These are phyloP conservation scores for Sylvia borin DNA, from an alignment of 2,797 vertebrate genomes.

Conservation along the genomic window DNA sequence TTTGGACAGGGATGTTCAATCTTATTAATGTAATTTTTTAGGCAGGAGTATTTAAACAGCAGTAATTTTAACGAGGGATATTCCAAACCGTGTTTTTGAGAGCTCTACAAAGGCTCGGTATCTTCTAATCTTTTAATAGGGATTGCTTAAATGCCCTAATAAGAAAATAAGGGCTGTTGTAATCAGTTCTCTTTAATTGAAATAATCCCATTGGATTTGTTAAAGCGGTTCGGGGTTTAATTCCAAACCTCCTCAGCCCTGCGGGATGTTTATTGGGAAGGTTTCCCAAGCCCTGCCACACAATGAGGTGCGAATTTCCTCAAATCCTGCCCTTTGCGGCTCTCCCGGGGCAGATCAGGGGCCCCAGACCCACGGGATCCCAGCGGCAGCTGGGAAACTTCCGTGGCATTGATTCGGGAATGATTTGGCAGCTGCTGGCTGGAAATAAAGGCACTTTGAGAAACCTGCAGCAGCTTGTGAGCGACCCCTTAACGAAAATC, in stretches of 20 bases:
- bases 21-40: background rate
- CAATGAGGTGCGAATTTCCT: fast-evolving
- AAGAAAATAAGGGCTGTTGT: background rate
- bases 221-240: background rate
- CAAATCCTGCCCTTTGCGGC: background rate
- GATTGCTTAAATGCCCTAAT: background rate
- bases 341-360: background rate
- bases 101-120: background rate
- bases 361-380: fast-evolving
- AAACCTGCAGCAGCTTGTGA: background rate
- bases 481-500: background rate
- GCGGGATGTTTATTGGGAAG: background rate
- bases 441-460: background rate
- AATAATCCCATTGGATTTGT: background rate
- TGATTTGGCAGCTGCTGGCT: background rate
- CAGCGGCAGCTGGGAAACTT: fast-evolving
- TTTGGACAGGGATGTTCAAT: fast-evolving
- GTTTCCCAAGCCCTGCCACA: background rate
- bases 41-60: background rate
- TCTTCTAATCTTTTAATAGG: background rate
- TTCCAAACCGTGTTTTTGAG: background rate
- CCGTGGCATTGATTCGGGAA: background rate
- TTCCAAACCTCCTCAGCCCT: background rate
- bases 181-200: background rate
- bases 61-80: background rate